A percentile compares a stretch with the other conserved stretches of the same genome.
Conservation (phyloP, 1,140 invertebrate genomes). For the Bombus turneri region DNA sequence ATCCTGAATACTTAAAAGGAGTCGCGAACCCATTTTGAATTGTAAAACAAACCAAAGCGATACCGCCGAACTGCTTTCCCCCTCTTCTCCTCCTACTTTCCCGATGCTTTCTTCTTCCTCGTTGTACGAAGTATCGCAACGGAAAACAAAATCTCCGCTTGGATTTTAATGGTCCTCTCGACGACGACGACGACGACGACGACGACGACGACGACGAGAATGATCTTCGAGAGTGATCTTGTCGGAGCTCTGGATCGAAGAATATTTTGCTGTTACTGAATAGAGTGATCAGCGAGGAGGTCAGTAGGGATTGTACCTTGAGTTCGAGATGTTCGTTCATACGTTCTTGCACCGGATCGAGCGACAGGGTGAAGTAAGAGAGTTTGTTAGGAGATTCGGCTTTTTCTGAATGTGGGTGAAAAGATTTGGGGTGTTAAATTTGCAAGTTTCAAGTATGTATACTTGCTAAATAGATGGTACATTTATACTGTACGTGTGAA, state of each 20-base stretch:
- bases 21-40: constrained; percentile 65
- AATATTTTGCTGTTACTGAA: constrained; percentile 5
- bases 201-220: background rate
- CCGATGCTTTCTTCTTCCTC: background rate
- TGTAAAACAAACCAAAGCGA: constrained; percentile 67
- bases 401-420: accelerated
- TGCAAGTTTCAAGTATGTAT: background rate
- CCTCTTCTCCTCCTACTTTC: too few species aligned
- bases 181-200: background rate
- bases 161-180: constrained; percentile 31
- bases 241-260: background rate
- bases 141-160: background rate
- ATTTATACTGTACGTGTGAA: too few species aligned
- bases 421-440: too few species aligned
- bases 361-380: too few species aligned
- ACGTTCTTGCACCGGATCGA: background rate
- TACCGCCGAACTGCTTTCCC: constrained; percentile 43
- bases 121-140: background rate
- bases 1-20: constrained; percentile 68
- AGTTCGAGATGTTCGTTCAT: background rate
- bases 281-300: background rate
- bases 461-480: background rate
- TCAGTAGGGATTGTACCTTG: background rate
- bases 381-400: background rate
- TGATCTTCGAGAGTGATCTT: too few species aligned